Evolutionary conservation across 1,140 invertebrate genomes (phyloP).

Genomic region (Plutomurus gul): DNA sequence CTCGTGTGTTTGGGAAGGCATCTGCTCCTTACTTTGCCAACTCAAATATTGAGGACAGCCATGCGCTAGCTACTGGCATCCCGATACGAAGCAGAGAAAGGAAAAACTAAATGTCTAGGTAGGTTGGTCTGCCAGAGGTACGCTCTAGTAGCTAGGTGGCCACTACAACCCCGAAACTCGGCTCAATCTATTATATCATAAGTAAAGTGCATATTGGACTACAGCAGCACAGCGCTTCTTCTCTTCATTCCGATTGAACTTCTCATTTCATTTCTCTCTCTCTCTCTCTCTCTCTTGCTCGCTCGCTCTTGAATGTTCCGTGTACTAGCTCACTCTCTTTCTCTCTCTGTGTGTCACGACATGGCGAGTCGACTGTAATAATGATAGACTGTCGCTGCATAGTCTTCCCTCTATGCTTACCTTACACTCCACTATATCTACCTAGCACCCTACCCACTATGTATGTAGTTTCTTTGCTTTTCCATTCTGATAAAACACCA

Average conservation of each 20-base stretch:
- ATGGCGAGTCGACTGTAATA: no score
- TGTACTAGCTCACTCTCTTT: no score
- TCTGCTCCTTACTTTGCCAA: constrained; percentile 35
- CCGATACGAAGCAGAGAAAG: neutral
- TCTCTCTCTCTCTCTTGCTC: neutral
- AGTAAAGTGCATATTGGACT: neutral
- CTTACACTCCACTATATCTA: neutral
- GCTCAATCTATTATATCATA: neutral
- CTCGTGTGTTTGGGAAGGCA: constrained; percentile 23
- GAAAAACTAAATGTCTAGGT: neutral
- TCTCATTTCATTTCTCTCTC: neutral
- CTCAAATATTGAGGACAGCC: constrained; percentile 43
- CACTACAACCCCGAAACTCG: neutral
- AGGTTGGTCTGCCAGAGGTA: no score
- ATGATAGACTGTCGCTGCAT: no score
- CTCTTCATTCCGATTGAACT: neutral
- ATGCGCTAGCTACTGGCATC: constrained; percentile 22
- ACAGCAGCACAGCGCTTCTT: neutral
- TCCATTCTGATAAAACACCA: no score
- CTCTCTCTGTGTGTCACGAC: no score
- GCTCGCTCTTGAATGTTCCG: neutral
- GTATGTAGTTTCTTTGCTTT: neutral
- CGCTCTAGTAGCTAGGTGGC: no score
- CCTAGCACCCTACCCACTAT: no score
- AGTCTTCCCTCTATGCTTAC: no score